These are phyloP conservation scores for Tauraco erythrolophus DNA, from an alignment of 2,113 vertebrate genomes.

Conservation along the genomic window DNA sequence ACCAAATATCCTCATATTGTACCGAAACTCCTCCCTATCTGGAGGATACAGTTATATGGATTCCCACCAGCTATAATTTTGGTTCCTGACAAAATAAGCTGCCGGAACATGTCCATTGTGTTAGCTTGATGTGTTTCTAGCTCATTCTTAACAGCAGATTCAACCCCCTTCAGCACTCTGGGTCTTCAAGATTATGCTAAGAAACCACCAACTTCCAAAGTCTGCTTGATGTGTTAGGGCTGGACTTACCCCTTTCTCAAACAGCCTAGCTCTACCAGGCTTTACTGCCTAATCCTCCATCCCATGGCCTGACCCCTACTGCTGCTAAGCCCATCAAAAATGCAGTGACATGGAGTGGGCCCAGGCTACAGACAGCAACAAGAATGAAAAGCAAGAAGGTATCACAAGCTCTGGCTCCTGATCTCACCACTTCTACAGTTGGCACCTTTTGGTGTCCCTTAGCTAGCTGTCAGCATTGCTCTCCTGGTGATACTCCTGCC, in stretches of 20 bases:
- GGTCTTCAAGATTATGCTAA: not conserved
- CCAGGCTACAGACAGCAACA: not conserved
- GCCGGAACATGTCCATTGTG: not conserved
- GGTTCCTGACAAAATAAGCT: not conserved
- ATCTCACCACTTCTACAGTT: not conserved
- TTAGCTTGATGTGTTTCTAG: not conserved
- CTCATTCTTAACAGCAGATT: not conserved
- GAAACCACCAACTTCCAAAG: not conserved
- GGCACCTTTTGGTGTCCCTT: not conserved
- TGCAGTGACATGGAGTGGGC: not conserved
- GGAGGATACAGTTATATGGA: not conserved
- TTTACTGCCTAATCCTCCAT: not conserved
- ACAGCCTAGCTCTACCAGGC: not conserved
- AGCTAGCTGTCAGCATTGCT: slow-evolving; percentile 2
- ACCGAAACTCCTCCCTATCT: not conserved
- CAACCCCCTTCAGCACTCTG: not conserved
- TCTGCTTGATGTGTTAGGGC: not conserved
- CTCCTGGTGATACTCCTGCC: not conserved
- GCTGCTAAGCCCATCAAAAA: not conserved
- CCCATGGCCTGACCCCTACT: not conserved
- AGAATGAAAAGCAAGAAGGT: not conserved
- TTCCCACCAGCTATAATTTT: not conserved
- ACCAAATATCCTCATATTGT: not conserved
- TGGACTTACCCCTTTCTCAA: not conserved
- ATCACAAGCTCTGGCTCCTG: not conserved